These are phyloP conservation scores for Oenanthe oenanthe DNA, from an alignment of 2,113 vertebrate species.

Conservation along the genomic window DNA sequence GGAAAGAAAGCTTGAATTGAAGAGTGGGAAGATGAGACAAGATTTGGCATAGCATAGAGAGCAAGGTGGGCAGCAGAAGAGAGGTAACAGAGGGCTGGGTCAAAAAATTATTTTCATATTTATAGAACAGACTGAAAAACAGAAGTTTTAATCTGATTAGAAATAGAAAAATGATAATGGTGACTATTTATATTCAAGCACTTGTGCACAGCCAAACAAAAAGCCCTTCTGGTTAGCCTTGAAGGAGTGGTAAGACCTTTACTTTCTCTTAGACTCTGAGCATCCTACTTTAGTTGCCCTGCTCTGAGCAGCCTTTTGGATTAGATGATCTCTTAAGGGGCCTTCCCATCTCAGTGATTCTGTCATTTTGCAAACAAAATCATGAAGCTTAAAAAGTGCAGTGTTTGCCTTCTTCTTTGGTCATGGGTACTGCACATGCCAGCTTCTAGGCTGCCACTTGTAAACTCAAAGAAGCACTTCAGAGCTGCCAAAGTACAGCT, in stretches of 20 bases:
- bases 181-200: background rate
- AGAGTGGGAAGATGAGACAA: constrained; percentile 1
- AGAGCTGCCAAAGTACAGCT: background rate
- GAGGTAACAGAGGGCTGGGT: background rate
- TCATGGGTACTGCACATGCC: background rate
- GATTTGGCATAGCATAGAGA: background rate
- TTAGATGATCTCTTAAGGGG: background rate
- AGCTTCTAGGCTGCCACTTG: background rate
- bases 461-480: background rate
- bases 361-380: background rate
- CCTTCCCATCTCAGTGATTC: background rate
- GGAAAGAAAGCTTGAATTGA: background rate
- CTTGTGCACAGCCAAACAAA: background rate
- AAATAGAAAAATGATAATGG: background rate
- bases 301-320: background rate
- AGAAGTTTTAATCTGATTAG: background rate
- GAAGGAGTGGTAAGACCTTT: background rate
- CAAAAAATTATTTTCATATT: background rate
- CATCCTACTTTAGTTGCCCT: background rate
- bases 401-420: background rate
- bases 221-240: background rate
- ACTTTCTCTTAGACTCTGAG: background rate
- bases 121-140: background rate
- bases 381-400: background rate
- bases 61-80: background rate